Base-by-base conservation (phyloP, 2,797 vertebrate species). In the Peromyscus aztecus region DNA sequence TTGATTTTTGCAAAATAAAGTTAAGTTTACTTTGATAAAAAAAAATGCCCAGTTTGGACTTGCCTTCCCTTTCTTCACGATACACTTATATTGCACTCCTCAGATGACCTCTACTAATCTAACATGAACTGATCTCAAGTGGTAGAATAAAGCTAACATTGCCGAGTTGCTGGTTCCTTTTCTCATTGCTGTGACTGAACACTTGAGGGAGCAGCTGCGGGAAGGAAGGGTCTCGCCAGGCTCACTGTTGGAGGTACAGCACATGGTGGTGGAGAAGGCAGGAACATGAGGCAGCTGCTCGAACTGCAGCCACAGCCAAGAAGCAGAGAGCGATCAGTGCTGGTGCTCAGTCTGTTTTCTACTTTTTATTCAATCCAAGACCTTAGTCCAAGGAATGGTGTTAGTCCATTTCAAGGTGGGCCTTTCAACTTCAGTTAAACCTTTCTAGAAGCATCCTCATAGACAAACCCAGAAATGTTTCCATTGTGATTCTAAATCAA, bases 1-100 rank as follows among this genome's bases (percentile, higher is more conserved):
- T 96, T 95, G 82, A 97, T 97, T 98, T 98, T 95, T 96, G 92
- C 80, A 95, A 97, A 98, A 98, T 97, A 98, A 98, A 98, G 61
- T 91, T 95, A 92, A 93, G 57, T 95, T 98, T 94, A 94, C 81
- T 98, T 98, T 98, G 98, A 96, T 52, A 3, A 49, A 49, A 49
- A 49, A 97, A 88, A 31, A 92, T 9, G 43, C 75, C 59, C 27
- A 89, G 67, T 52, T 90, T 23, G 2, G 69, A 89, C 92, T 98
- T n/a, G 14, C 12, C 80, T 91, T 89, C 63, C 61, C 46, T 69
- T 69, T 69, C 46, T 86, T 86, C 46, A 27, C 4, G 0, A 3
- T 52, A 52, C 2, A 27, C 12, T 61, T 17, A 16, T 2, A 69
- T 46, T 7, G 21, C 34, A 52, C 90, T 94, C 37, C n/a, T 27